These are phyloP conservation scores for Camptogramma bilineatum DNA, from an alignment of 2,888 invertebrate genomes.

Conservation along the genomic window DNA sequence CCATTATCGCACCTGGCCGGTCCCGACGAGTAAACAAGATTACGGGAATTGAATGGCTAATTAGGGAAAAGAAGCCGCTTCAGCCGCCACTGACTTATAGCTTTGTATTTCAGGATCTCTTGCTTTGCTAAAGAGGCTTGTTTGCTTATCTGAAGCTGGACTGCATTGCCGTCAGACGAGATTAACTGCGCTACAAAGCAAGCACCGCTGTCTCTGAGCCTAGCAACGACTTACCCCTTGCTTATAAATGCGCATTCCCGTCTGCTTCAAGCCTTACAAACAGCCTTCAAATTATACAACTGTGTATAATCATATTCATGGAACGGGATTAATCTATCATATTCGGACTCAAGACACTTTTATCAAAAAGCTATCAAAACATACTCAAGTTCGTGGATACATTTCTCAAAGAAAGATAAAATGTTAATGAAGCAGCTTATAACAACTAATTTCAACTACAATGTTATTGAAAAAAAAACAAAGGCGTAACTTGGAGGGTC, in stretches of 20 bases:
- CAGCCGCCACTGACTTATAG: slow-evolving; percentile 76
- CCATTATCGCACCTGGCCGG: slow-evolving; percentile 86
- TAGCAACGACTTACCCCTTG: not conserved
- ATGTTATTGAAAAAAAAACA: too few relatives aligned
- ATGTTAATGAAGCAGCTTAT: too few relatives aligned
- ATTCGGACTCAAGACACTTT: too few relatives aligned
- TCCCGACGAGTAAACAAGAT: slow-evolving; percentile 83
- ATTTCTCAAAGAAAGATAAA: too few relatives aligned
- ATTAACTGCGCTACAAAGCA: slow-evolving; percentile 68
- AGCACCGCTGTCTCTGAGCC: slow-evolving; percentile 48
- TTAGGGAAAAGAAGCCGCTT: slow-evolving; percentile 82
- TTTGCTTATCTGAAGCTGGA: slow-evolving; percentile 70
- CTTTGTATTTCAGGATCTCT: slow-evolving; percentile 78
- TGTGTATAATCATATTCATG: not conserved
- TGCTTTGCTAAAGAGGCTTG: slow-evolving; percentile 40
- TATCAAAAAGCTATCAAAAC: too few relatives aligned
- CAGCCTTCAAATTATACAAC: not conserved
- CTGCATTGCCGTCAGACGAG: slow-evolving; percentile 75
- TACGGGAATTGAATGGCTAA: slow-evolving; percentile 86
- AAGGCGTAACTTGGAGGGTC: not conserved
- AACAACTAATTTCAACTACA: too few relatives aligned
- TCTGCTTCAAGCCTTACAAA: not conserved
- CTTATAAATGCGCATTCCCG: slow-evolving; percentile 4
- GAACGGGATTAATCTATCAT: too few relatives aligned
- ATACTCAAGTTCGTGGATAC: too few relatives aligned